Evolutionary conservation across 92 coral and sea anemone genomes (phyloP).

Genomic region (Isaurus tuberculatus): DNA sequence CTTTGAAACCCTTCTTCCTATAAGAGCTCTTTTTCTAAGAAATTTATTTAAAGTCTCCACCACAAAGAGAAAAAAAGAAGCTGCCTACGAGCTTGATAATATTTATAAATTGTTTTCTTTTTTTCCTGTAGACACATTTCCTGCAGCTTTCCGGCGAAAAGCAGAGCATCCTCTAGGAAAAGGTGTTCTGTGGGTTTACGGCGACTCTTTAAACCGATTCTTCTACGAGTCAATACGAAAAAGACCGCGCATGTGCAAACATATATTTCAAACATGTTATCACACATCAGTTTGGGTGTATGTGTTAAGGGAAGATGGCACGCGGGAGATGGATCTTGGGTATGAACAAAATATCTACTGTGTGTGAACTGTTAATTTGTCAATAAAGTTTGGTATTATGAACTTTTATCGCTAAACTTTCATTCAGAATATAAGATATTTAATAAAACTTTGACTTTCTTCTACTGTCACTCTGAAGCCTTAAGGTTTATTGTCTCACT

Average conservation of each 20-base stretch:
- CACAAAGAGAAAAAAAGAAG: too few relatives aligned
- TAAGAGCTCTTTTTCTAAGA: too few relatives aligned
- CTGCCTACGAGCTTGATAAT: background rate
- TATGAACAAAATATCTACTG: constrained; percentile 8
- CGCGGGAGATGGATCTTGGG: constrained; percentile 66
- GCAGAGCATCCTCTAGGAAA: constrained; percentile 66
- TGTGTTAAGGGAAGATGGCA: constrained; percentile 36
- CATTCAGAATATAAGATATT: too few relatives aligned
- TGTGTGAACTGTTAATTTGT: background rate
- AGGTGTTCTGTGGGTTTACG: constrained; percentile 82
- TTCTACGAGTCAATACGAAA: constrained; percentile 65
- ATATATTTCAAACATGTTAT: constrained; percentile 70
- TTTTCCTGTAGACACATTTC: constrained; percentile 10
- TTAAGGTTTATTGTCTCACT: too few relatives aligned
- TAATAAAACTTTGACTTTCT: too few relatives aligned
- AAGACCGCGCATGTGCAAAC: constrained; percentile 50
- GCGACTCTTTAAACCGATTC: constrained; percentile 73
- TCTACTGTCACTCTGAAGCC: too few relatives aligned
- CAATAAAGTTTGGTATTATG: too few relatives aligned
- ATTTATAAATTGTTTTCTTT: background rate
- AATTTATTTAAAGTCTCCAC: too few relatives aligned
- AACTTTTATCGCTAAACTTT: too few relatives aligned
- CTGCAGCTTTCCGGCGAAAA: constrained; percentile 38
- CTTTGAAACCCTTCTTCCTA: too few relatives aligned
- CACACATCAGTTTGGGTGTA: constrained; percentile 81